These are phyloP conservation scores for silkworm (Bombyx mori) DNA, from an alignment of 1,140 invertebrate species.

Conservation along the genomic window ASM3026992v2 NC_085116.1:14234501-14235000, in stretches of 20 bases:
- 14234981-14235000: slow-evolving; percentile 20
- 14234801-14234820: not conserved
- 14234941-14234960: slow-evolving; percentile 32
- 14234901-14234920: no score
- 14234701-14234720: slow-evolving; percentile 51
- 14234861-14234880: slow-evolving; percentile 13
- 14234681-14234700: slow-evolving; percentile 37
- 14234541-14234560: no score
- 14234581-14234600: no score
- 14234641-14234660: no score
- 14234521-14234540: no score
- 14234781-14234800: no score
- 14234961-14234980: no score
- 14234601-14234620: no score
- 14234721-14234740: slow-evolving; percentile 35
- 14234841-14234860: not conserved
- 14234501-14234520: slow-evolving; percentile 18
- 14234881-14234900: no score
- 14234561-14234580: no score
- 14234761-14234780: slow-evolving; percentile 20
- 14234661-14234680: no score
- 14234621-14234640: no score
- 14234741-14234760: slow-evolving; percentile 28
- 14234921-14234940: slow-evolving; percentile 25
- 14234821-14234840: not conserved